A percentile compares a stretch with the other conserved stretches of the same genome.
Conservation (phyloP, 2,888 invertebrate genomes). For the Eurytoma adleriae region DNA sequence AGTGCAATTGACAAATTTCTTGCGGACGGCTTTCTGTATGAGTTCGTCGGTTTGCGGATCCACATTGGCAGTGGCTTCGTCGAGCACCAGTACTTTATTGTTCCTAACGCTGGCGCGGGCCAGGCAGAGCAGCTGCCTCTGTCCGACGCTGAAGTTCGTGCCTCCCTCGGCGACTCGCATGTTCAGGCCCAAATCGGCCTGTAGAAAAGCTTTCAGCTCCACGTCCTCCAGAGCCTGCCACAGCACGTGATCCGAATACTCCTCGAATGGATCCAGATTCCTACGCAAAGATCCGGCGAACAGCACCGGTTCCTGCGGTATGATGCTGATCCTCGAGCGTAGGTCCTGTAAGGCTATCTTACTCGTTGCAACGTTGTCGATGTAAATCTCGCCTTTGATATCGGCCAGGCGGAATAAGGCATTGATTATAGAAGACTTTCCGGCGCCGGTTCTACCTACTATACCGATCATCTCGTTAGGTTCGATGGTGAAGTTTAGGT, state of each 20-base stretch:
- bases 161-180: conserved; percentile 87
- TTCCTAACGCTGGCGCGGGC: conserved; percentile 92
- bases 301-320: conserved; percentile 80
- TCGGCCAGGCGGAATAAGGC: conserved; percentile 84
- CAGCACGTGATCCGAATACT: conserved; percentile 76
- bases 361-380: conserved; percentile 82
- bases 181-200: conserved; percentile 79
- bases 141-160: conserved; percentile 91
- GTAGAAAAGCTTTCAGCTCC: conserved; percentile 83
- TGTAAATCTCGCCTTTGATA: conserved; percentile 81
- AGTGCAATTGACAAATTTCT: conserved; percentile 78
- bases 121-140: conserved; percentile 93
- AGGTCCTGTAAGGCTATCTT: conserved; percentile 80
- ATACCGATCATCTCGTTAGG: conserved; percentile 82
- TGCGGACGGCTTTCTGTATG: conserved; percentile 78
- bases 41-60: conserved; percentile 85
- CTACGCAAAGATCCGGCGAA: conserved; percentile 79
- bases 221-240: conserved; percentile 81
- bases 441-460: conserved; percentile 83
- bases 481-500: conserved; percentile 77
- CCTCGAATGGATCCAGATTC: conserved; percentile 84
- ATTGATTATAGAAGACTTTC: conserved; percentile 84
- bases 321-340: conserved; percentile 81
- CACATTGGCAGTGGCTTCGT: conserved; percentile 95
- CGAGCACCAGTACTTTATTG: conserved; percentile 90